Conservation (phyloP, 2,888 invertebrate species). For the Limenitis camilla region DNA sequence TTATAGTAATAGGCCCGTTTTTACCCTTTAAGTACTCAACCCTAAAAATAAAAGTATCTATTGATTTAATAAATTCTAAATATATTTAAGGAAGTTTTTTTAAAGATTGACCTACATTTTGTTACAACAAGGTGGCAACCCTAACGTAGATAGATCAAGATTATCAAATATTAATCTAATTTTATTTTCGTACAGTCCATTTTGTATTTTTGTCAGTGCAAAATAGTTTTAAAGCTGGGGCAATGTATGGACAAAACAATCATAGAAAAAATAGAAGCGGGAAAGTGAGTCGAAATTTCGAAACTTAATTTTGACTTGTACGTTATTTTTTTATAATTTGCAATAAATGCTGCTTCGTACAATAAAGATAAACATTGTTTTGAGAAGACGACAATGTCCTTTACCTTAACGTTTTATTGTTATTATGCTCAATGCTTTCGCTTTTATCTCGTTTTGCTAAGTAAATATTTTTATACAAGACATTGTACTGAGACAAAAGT, state of each 20-base stretch:
- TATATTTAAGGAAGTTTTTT: no score
- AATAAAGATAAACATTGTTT: neutral
- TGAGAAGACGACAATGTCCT: neutral
- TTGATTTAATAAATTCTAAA: no score
- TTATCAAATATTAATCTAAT: no score
- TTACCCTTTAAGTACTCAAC: no score
- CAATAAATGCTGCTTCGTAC: neutral
- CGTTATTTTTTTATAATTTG: slow-evolving; percentile 5
- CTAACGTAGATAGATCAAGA: no score
- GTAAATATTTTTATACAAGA: neutral
- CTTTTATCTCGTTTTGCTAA: neutral
- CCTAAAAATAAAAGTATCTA: no score
- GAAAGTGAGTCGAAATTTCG: slow-evolving; percentile 46
- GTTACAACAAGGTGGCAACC: no score
- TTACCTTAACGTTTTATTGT: neutral
- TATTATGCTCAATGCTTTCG: neutral
- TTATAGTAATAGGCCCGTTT: no score
- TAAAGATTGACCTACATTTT: no score
- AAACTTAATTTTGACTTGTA: slow-evolving; percentile 19
- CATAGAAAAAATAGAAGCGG: slow-evolving; percentile 53
- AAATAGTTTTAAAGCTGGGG: slow-evolving; percentile 64
- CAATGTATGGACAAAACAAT: slow-evolving; percentile 77
- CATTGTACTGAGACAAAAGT: neutral
- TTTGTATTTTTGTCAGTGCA: neutral
- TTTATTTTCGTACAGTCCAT: neutral